phyloP scores from a whole-genome alignment of 2,888 invertebrate genomes.

The Heteromyza rotundicornis region DNA sequence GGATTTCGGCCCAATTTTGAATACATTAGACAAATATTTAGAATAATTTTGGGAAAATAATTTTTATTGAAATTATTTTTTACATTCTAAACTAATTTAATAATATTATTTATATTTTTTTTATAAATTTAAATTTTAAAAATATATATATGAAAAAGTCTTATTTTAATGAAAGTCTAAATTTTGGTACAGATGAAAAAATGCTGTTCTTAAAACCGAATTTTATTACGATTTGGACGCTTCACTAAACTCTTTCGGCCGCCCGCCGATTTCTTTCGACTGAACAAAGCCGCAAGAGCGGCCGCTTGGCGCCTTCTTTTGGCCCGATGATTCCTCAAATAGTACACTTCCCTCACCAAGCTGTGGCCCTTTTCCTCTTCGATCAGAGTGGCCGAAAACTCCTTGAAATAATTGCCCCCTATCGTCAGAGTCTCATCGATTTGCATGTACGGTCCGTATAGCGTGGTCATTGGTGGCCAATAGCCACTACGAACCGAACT shows the following conservation, averaged over 20 bases:
- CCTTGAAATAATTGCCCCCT: conserved; percentile 56
- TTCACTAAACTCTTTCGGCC: conserved; percentile 41
- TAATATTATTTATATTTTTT: no score
- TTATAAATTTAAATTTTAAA: no score
- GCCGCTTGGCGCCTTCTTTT: conserved; percentile 10
- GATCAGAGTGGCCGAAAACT: conserved; percentile 53
- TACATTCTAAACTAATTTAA: no score
- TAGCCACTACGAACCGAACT: conserved; percentile 47
- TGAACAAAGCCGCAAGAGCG: neutral
- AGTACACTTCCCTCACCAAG: conserved; percentile 48
- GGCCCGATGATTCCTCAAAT: conserved; percentile 37
- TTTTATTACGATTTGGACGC: conserved; percentile 47
- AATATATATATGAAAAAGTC: no score
- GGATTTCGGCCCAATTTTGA: conserved; percentile 62
- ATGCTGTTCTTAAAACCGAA: conserved; percentile 31
- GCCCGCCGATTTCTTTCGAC: conserved; percentile 22
- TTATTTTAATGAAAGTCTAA: no score
- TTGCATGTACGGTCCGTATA: conserved; percentile 61
- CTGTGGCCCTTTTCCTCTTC: conserved; percentile 49
- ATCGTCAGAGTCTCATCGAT: conserved; percentile 55
- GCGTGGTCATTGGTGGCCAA: conserved; percentile 60
- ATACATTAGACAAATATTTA: conserved; percentile 25
- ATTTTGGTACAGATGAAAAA: no score
- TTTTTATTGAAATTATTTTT: no score
- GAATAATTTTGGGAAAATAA: no score